A percentile compares a stretch with the other conserved stretches of the same genome.
phyloP scores from a whole-genome alignment of 2,888 invertebrate species.

The Heteropelma amictum region DNA sequence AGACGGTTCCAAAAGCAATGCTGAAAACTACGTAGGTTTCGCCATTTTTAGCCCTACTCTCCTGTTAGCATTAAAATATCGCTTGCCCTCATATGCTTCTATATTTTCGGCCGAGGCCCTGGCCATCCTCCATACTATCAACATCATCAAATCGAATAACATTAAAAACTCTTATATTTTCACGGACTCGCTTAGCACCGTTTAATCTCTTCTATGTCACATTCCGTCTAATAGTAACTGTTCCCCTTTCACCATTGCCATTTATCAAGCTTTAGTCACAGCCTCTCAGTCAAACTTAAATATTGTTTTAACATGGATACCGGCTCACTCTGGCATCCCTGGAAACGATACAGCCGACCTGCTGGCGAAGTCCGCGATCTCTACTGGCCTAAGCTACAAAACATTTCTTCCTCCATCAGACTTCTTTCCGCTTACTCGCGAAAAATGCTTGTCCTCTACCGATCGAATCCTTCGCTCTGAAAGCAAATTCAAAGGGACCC shows the following conservation, averaged over 20 bases:
- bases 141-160: too few relatives aligned
- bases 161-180: too few relatives aligned
- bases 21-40: slow-evolving; percentile 3
- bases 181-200: neutral
- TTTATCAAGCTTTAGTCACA: too few relatives aligned
- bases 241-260: slow-evolving; percentile 3
- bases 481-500: neutral
- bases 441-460: too few relatives aligned
- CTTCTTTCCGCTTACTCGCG: too few relatives aligned
- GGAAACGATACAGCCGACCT: too few relatives aligned
- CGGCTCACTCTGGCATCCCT: neutral
- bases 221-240: too few relatives aligned
- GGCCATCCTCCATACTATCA: too few relatives aligned
- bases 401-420: neutral
- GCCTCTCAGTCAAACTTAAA: neutral
- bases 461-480: neutral
- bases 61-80: too few relatives aligned
- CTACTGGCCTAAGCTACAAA: neutral
- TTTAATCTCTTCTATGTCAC: neutral
- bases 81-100: too few relatives aligned
- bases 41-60: too few relatives aligned
- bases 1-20: slow-evolving; percentile 39
- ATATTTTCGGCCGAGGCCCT: too few relatives aligned
- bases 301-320: slow-evolving; percentile 15
- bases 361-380: slow-evolving; percentile 7